Percentiles rank a stretch among this genome's conserved stretches.
phyloP scores from a whole-genome alignment of 2,797 vertebrate genomes.

The Picus viridis region DNA sequence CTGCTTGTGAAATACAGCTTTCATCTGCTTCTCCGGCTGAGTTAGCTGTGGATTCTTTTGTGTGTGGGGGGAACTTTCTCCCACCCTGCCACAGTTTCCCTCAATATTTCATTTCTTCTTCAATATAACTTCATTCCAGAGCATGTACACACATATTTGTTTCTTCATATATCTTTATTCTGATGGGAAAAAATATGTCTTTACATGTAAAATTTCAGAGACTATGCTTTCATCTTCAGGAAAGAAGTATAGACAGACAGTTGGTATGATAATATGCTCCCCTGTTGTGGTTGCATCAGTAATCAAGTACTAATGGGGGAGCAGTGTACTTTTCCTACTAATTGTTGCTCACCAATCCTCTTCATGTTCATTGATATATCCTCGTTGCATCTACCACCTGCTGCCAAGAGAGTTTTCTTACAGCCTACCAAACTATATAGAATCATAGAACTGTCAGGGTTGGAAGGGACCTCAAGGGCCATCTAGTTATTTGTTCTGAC shows the following conservation, averaged over 20 bases:
- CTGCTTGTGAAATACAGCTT: too few species aligned
- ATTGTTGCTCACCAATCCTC: constrained; percentile 32
- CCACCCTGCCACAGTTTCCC: too few species aligned
- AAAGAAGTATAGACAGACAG: neutral
- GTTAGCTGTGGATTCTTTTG: too few species aligned
- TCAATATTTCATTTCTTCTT: neutral
- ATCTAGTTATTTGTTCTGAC: neutral
- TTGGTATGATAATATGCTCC: neutral
- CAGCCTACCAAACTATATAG: neutral
- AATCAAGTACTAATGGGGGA: neutral
- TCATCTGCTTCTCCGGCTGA: too few species aligned
- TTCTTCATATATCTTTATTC: neutral
- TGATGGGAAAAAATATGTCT: neutral
- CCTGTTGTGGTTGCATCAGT: neutral
- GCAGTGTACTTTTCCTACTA: constrained; percentile 25
- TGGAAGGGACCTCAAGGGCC: too few species aligned
- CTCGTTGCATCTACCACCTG: constrained; percentile 7
- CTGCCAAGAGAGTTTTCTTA: constrained; percentile 30
- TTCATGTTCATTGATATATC: constrained; percentile 46
- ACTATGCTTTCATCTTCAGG: neutral
- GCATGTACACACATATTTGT: neutral
- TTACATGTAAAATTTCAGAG: neutral
- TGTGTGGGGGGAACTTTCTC: too few species aligned
- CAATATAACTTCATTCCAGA: neutral
- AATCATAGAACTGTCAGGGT: neutral